Base-by-base conservation (phyloP, 2,888 invertebrate genomes). In the Drosophila birchii region DNA sequence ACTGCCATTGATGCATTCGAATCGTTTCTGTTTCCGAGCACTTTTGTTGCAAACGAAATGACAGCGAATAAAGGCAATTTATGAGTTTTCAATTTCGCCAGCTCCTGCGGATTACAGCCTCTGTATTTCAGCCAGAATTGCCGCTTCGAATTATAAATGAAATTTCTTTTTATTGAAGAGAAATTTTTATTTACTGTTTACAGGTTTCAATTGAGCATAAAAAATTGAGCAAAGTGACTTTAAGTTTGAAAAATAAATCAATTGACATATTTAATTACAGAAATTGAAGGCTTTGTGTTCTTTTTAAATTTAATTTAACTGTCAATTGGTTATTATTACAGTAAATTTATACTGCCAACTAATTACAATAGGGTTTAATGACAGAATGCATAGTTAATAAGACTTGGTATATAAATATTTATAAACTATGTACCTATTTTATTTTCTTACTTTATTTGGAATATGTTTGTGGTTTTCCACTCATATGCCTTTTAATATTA, bases 81-180 rank as follows among this genome's bases (percentile, higher is more conserved):
- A 66, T 66, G 63, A 66, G 64, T 38, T 67, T 68, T 45, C 68
- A 67, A 68, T 67, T 68, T 38, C 68, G 67, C 41, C 34, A 16
- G 67, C 56, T 55, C 39, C 56, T 39, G 39, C 20, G 67, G 36
- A 68, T 49, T 57, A 20, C 12, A 36, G 51, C 11, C 20, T 16
- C 23, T 26, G 67, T 16, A 68, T 32, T 47, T 47, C 62, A 49
- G 14, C 1, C 18, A 39, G 38, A 60, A 53, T 16, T 34, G 51
- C 51, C 34, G 51, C 34, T 51, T 16, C 16, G 34, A 29, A 60
- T 63, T 63, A 63, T 63, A 43, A 49, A 67, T 67, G 38, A 34
- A 49, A 66, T 36, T 36, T 29, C 39, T n/a, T 36, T 68, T 56
- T 38, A 67, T 36, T 36, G 47, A 49, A 18, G 14, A 47, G 23